Evolutionary conservation across 1,140 invertebrate genomes (phyloP), one percentile per base, ranked within the genome.

Genomic region (Neuroterus valhalla): DNA sequence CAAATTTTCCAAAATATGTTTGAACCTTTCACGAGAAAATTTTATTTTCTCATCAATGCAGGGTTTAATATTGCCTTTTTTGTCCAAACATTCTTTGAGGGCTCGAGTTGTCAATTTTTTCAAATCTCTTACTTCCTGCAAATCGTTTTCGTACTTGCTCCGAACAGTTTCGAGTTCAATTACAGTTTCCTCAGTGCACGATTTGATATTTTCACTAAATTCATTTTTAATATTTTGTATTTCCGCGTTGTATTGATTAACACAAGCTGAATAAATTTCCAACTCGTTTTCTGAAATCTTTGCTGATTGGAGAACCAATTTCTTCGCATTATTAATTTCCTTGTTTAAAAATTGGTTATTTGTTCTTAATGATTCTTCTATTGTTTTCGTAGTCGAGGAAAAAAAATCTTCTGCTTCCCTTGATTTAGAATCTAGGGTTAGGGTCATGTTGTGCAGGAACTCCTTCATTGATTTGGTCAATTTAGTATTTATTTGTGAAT

Each of bases 31-130:
- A 15, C 31, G 52, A 2, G 52, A 23, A 15, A 10, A 31, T 62
- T 62, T 26, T 5, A 31, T 62, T 62, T 62, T 15, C 1, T 23
- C 23, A 15, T 62, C 52, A 2, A 62, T 26, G 52, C 52, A 62
- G 2, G 2, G 2, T 31, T 62, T 62, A n/a, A 62, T 23, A 15
- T 31, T 62, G 0, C 31, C 26, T 11, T 62, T 62, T 62, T 62
- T 62, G n/a, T 23, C 31, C 14, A 62, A 26, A 31, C 52, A 62
- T 31, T 62, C 52, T 15, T 62, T 62, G 14, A 62, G 52, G 15
- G 52, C 52, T 14, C 52, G 52, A 15, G 52, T 62, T 14, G 52
- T 62, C 14, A 31, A 62, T 62, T 62, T 62, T 15, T 62, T 62
- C 15, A 62, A 31, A 31, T 62, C 21, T 26, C 52, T 23, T 5